phyloP scores from a whole-genome alignment of 2,888 invertebrate genomes.

The Lycaena phlaeas region DNA sequence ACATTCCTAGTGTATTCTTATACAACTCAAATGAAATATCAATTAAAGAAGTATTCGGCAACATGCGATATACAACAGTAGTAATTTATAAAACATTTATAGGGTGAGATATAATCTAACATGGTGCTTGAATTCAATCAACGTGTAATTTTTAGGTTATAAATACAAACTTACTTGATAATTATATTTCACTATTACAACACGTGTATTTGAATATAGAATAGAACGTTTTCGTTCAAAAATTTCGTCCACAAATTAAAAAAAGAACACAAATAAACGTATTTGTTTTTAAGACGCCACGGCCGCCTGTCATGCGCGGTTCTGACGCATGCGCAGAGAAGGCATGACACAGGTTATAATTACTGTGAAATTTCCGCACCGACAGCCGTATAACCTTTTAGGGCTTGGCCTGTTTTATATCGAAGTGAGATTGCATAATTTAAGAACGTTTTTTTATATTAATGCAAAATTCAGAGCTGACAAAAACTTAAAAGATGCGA shows the following conservation, averaged over 20 bases:
- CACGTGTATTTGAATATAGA: neutral
- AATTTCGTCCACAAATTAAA: too few relatives aligned
- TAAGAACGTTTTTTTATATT: too few relatives aligned
- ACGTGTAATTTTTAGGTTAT: neutral
- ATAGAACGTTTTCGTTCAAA: neutral
- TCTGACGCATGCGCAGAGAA: constrained; percentile 39
- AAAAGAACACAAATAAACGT: constrained; percentile 16
- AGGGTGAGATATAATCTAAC: neutral
- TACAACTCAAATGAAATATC: neutral
- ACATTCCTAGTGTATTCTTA: too few relatives aligned
- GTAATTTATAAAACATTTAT: neutral
- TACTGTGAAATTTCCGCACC: constrained; percentile 52
- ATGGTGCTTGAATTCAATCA: constrained; percentile 21
- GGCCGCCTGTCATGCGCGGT: constrained; percentile 45
- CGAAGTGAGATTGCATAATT: too few relatives aligned
- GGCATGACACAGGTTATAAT: constrained; percentile 40
- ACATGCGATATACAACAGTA: neutral
- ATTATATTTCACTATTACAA: neutral
- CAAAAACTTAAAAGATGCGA: too few relatives aligned
- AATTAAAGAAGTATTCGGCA: neutral
- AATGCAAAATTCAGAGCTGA: too few relatives aligned
- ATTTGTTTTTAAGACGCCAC: constrained; percentile 29
- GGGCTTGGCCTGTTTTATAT: constrained; percentile 34
- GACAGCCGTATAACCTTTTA: constrained; percentile 41
- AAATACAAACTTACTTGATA: constrained; percentile 2